These are phyloP conservation scores for Plecotus auritus DNA, from an alignment of 2,113 vertebrate genomes.

Conservation along the genomic window DNA sequence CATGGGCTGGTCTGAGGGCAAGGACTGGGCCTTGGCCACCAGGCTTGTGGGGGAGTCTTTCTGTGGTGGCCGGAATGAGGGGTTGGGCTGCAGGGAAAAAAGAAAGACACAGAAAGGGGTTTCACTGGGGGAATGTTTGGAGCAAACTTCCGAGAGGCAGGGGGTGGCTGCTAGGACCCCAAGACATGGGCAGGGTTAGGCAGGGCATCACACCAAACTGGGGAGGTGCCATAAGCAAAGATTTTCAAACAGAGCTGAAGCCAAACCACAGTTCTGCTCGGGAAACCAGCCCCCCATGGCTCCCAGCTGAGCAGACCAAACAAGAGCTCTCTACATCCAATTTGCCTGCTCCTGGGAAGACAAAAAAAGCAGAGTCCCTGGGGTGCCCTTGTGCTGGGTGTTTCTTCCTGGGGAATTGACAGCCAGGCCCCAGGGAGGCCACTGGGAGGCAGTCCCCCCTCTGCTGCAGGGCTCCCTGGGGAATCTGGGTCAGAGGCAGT, in stretches of 20 bases:
- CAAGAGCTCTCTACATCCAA: not conserved
- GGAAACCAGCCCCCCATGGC: not conserved
- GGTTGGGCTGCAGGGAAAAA: slow-evolving; percentile 68
- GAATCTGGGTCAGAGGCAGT: not conserved
- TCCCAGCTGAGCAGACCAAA: not conserved
- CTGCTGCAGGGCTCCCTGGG: not conserved
- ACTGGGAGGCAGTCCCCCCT: not conserved
- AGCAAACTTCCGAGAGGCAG: not conserved
- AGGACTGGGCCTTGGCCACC: slow-evolving; percentile 83
- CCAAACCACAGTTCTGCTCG: not conserved
- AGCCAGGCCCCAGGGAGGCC: not conserved
- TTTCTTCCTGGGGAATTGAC: not conserved
- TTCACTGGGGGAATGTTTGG: not conserved
- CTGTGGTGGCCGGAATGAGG: slow-evolving; percentile 75
- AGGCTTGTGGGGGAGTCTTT: slow-evolving; percentile 73
- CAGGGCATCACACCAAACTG: not conserved
- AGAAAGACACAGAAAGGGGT: not conserved
- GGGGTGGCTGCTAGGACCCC: not conserved
- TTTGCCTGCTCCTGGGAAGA: not conserved
- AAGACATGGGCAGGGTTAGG: not conserved
- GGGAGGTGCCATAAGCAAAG: not conserved
- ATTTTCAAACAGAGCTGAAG: not conserved
- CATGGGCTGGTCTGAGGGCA: slow-evolving; percentile 77
- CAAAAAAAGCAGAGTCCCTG: not conserved
- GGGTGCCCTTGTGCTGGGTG: not conserved